Conservation (phyloP, 1,140 invertebrate species). For the Muscidifurax raptorellus region DNA sequence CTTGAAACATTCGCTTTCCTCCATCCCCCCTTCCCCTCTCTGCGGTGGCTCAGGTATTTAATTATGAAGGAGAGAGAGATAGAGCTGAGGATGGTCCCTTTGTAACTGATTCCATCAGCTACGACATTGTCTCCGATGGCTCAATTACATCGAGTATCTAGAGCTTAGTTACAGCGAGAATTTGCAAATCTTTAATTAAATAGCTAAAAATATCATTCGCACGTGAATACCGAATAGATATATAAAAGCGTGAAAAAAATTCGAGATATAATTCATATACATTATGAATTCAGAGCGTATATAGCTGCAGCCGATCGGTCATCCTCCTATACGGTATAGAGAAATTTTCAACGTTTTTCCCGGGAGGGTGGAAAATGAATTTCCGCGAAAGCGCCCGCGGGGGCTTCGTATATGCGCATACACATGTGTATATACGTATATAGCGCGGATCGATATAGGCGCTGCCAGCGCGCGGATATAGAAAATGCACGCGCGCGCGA, state of each 20-base stretch:
- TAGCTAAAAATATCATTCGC: background rate
- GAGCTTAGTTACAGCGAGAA: background rate
- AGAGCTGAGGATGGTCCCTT: background rate
- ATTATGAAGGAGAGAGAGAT: conserved; percentile 10
- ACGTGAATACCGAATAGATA: background rate
- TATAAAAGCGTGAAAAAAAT: background rate
- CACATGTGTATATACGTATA: background rate
- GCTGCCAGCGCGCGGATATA: background rate
- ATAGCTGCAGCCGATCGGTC: background rate
- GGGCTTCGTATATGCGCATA: background rate
- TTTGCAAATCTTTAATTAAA: background rate
- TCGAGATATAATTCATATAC: background rate
- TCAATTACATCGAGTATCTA: background rate
- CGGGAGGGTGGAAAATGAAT: conserved; percentile 40
- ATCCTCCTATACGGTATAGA: background rate
- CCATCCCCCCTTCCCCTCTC: background rate
- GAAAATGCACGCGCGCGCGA: background rate
- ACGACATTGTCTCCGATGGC: background rate
- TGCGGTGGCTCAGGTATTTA: conserved; percentile 21
- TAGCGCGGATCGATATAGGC: conserved; percentile 23
- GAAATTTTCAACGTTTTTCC: background rate
- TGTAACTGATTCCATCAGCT: background rate
- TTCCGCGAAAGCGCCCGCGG: conserved; percentile 25
- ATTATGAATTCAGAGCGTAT: background rate
- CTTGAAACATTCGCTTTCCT: conserved; percentile 29